Evolutionary conservation across 1,140 invertebrate species (phyloP), one percentile per base, ranked within the genome.

Genomic region (Nomia melanderi): DNA sequence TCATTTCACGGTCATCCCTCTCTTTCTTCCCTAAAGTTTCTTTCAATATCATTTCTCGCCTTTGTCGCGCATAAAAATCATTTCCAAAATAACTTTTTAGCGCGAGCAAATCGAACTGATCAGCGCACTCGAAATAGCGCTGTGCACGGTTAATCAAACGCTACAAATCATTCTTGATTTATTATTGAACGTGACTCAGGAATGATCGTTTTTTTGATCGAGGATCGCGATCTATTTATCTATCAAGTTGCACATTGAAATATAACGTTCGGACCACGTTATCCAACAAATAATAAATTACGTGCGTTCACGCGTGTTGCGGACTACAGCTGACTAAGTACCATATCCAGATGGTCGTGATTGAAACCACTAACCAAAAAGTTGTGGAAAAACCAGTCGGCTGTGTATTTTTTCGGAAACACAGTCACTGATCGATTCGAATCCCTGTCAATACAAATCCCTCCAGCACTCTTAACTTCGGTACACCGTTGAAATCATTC

Each of bases 401-500:
- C n/a, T 65, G 8, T 25, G n/a, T 56, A 31, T 44, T 5, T 44
- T 17, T 44, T 54, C 11, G 54, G n/a, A 27, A 20, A 31, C 44
- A 31, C 60, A 23, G 69, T 25, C 29, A 29, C 17, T n/a, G 57
- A 79, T 76, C 53, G 71, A 62, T 71, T 59, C 78, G 64, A 72
- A 62, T 62, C 69, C 63, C 64, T 64, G 33, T 59, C 27, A n/a
- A 33, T 64, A 78, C 60, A 47, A 78, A 73, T 44, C 39, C 62
- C 78, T 85, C 62, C 72, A 65, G 59, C 78, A 64, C 69, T 79
- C 76, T 85, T 87, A 86, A 87, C 88, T 82, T 82, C 70, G 67
- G 47, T 63, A 77, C 76, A 77, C 67, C 66, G 76, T 82, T 36
- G 20, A 66, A 88, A 76, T 87, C 86, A 90, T 87, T 89, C 83